Conservation (phyloP, 1,140 invertebrate species). For the Alviniconcha marisindica region DNA sequence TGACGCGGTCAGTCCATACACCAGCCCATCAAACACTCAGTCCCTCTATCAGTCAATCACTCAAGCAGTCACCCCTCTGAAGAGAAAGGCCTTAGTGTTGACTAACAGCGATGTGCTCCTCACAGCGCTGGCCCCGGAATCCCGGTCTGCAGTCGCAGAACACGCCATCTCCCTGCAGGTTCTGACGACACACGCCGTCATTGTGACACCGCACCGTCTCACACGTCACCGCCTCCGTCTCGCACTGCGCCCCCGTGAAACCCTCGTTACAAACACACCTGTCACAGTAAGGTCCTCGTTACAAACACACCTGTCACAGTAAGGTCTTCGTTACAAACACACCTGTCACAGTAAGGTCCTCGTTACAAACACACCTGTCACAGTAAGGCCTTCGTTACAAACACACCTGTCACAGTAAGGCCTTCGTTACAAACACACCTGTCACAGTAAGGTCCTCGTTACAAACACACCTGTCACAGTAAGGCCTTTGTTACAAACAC, state of each 20-base stretch:
- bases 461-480: no score
- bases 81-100: no score
- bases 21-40: no score
- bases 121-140: slow-evolving; percentile 41
- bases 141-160: slow-evolving; percentile 43
- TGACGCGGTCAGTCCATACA: no score
- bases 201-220: slow-evolving; percentile 36
- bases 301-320: no score
- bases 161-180: background rate
- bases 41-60: no score
- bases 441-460: no score
- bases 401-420: background rate
- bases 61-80: no score
- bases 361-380: background rate
- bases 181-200: slow-evolving; percentile 40
- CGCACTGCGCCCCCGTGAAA: slow-evolving; percentile 44
- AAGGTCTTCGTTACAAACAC: background rate
- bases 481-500: no score
- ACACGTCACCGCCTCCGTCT: slow-evolving; percentile 35
- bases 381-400: background rate
- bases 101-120: slow-evolving; percentile 31
- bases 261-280: slow-evolving; percentile 45
- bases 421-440: background rate
- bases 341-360: no score
- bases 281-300: no score